Evolutionary conservation across 2,797 vertebrate genomes (phyloP), one percentile per base, ranked within the genome.

Genomic region (Falco columbarius): DNA sequence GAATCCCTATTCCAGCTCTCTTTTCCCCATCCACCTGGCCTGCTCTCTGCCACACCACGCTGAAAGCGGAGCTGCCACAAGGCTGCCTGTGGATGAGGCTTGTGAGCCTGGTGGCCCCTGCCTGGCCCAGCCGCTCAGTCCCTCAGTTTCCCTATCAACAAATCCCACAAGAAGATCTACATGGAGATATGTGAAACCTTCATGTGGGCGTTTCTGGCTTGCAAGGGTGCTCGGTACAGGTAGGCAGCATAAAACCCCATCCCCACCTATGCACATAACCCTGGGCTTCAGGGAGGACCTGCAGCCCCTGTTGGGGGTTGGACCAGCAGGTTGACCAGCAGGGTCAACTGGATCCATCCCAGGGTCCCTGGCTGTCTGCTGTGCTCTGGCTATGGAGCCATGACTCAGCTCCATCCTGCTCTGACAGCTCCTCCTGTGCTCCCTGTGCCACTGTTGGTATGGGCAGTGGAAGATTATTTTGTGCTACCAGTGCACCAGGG

Each of bases 11-110:
- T 40, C 40, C 59, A 42, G 34, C 34, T 17, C 20, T 52, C 40
- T 18, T 38, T 36, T 47, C 59, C 36, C 30, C 27, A 17, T 29
- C 62, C 15, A 21, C 16, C 20, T 68, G 49, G 26, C 29, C 29
- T 0, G 0, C 14, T 29, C 8, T 49, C 23, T 1, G 2, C 32
- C 46, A 10, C 7, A 9, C 24, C 24, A 4, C 0, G 1, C 21
- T n/a, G 38, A 23, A 26, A 44, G 51, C 3, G 2, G 47, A 70
- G 58, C 52, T 32, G 30, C 61, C 21, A 3, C 42, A 17, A 55
- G n/a, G 42, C 23, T 67, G 23, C 51, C 15, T 34, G 22, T 8
- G 29, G 61, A 16, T 30, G 34, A 44, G 29, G 36, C 27, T 27
- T 49, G 21, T 36, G 24, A 56, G 14, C 27, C 5, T 38, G 36